A percentile compares a stretch with the other conserved stretches of the same genome.
phyloP scores from a whole-genome alignment of 2,888 invertebrate genomes.

The Amiota mariae region DNA sequence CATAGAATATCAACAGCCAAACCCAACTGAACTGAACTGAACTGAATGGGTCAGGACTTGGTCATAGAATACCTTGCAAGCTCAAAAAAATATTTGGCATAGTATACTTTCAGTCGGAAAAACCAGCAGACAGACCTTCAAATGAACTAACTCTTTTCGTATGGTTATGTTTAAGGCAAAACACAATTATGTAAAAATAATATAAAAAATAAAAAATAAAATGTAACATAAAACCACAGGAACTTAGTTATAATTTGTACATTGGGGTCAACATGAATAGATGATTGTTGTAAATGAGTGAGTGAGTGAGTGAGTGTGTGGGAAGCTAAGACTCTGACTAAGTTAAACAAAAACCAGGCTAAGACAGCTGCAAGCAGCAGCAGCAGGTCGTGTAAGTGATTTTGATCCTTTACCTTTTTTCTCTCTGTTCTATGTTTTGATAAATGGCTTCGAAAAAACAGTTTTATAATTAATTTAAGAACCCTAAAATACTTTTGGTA shows the following conservation, averaged over 20 bases:
- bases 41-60: too few species aligned
- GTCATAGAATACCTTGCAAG: background rate
- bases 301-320: too few species aligned
- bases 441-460: slow-evolving; percentile 12
- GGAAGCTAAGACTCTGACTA: background rate
- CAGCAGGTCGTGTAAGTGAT: slow-evolving; percentile 4
- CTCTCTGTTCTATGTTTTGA: background rate
- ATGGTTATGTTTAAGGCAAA: too few species aligned
- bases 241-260: slow-evolving; percentile 9
- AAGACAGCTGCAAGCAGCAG: background rate
- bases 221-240: background rate
- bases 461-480: slow-evolving; percentile 18
- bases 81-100: slow-evolving; percentile 10
- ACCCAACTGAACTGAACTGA: too few species aligned
- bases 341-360: background rate
- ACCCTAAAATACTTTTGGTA: background rate
- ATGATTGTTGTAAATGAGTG: background rate
- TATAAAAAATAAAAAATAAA: background rate
- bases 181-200: background rate
- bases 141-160: too few species aligned
- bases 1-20: too few species aligned
- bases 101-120: background rate
- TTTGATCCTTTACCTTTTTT: background rate
- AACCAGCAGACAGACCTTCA: too few species aligned
- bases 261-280: background rate